Evolutionary conservation across 2,113 vertebrate species (phyloP).

Genomic region (Aphelocoma coerulescens): DNA sequence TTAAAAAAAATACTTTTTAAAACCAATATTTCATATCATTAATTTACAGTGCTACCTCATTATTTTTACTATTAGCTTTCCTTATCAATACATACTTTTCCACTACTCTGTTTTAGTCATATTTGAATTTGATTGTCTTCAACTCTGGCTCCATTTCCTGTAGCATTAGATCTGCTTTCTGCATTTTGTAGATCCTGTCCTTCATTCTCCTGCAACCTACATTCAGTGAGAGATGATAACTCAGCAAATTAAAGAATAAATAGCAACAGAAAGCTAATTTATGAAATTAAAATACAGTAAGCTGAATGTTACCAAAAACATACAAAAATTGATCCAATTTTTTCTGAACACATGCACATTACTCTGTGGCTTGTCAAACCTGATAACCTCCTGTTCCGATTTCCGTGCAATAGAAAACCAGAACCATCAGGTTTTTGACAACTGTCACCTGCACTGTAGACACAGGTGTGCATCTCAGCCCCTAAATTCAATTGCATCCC

Average conservation of each 20-base stretch:
- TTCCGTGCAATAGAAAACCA: background rate
- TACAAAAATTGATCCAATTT: background rate
- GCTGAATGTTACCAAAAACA: background rate
- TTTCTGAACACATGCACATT: background rate
- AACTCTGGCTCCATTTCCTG: background rate
- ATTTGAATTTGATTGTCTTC: background rate
- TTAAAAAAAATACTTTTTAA: background rate
- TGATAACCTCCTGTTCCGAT: background rate
- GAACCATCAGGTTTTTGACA: background rate
- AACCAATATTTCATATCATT: background rate
- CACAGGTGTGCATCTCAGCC: background rate
- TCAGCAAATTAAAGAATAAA: background rate
- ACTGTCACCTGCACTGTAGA: background rate
- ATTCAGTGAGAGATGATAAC: background rate
- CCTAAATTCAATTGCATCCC: background rate
- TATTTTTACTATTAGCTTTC: background rate
- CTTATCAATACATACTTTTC: background rate
- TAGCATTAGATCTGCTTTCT: background rate
- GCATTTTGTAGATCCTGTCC: background rate
- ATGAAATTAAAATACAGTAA: background rate
- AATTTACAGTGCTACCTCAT: background rate
- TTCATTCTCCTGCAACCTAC: background rate
- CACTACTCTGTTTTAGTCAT: background rate
- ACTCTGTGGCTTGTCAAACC: background rate
- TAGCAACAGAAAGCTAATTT: background rate